Evolutionary conservation across 2,888 invertebrate species (phyloP), one percentile per base, ranked within the genome.

Genomic region (Pollenia angustigena): DNA sequence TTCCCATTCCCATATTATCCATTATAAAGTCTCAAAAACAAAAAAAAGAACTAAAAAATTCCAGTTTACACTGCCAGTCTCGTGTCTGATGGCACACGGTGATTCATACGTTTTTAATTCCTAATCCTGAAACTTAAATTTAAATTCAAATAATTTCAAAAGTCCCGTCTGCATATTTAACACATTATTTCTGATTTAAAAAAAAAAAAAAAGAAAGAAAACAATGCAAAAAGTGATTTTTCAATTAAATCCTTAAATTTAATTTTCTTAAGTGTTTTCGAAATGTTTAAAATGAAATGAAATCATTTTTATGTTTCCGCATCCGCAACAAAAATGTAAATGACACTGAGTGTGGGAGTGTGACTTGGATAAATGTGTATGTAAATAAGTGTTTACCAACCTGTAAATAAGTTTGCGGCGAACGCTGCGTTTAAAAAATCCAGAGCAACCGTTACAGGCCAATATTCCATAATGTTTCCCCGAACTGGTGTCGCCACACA

Each of bases 381-480:
- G 12, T 42, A 44, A 48, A n/a, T 32, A 46, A 50, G 50, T 68
- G 16, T 40, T 11, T 85, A 93, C 94, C 91, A 90, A 98, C 99
- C 99, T 97, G 95, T 99, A 99, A 90, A 99, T 99, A 87, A 99
- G 95, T 94, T 99, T 99, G 91, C 99, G 95, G 78, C 99, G 95
- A 52, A 99, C 99, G 89, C 98, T 98, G 88, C 99, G 94, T 93
- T 99, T 99, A 95, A 99, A 99, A 94, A 99, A 99, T 0, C 99
- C 99, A 81, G 98, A 98, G 94, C 99, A 99, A 0, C 99, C 99
- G 92, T 99, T 99, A 94, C 99, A 99, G 0, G 99, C 99, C 88
- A 99, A 95, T 91, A 99, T 99, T 0, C 99, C 99, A 93, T 99
- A 99, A 93, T 99, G 99, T 91, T 99, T 99, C 2, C 99, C 99